Conservation (phyloP, 1,140 invertebrate genomes). For the Aporrectodea caliginosa region DNA sequence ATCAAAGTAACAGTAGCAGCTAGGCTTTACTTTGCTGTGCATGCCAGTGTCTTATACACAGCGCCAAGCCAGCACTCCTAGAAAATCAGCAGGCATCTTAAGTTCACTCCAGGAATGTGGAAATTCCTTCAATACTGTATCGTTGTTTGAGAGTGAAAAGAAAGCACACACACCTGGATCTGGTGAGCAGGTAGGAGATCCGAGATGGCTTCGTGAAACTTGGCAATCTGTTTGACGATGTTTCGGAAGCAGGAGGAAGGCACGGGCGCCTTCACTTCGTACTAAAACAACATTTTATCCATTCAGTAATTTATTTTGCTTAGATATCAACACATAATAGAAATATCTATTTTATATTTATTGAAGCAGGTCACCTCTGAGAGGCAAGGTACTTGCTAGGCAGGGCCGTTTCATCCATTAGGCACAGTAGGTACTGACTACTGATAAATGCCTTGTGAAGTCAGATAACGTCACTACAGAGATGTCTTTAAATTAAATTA, state of each 20-base stretch:
- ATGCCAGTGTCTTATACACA: too few relatives aligned
- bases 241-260: constrained; percentile 87
- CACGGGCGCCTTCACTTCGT: constrained; percentile 91
- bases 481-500: background rate
- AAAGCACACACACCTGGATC: constrained; percentile 47
- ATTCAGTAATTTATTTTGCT: too few relatives aligned
- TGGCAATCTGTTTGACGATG: constrained; percentile 85
- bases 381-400: background rate
- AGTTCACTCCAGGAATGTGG: too few relatives aligned
- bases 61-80: too few relatives aligned
- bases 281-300: constrained; percentile 57
- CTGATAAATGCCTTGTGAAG: background rate
- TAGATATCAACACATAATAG: too few relatives aligned
- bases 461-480: background rate
- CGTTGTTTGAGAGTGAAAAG: background rate
- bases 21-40: too few relatives aligned
- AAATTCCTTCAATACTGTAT: background rate
- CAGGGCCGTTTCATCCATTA: too few relatives aligned
- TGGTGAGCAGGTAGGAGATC: constrained; percentile 54
- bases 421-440: background rate
- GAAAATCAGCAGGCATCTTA: too few relatives aligned
- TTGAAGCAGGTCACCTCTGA: too few relatives aligned
- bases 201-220: constrained; percentile 83
- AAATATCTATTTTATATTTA: too few relatives aligned
- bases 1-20: too few relatives aligned